Evolutionary conservation across 1,140 invertebrate genomes (phyloP), one percentile per base, ranked within the genome.

Genomic region (Panagrolaimus sp.): DNA sequence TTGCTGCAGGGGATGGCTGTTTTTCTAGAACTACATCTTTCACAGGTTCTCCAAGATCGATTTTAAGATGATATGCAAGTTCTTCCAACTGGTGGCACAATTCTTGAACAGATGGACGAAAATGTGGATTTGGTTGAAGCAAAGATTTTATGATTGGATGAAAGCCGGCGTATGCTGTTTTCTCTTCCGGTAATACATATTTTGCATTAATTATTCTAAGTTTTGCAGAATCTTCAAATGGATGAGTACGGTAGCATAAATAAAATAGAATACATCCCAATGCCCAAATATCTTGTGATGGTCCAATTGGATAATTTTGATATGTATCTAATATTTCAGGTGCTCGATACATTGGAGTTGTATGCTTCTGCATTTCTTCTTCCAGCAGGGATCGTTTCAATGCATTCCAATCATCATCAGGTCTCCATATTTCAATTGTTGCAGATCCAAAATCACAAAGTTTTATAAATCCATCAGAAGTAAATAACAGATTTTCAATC

Each of bases 401-500:
- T 62, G 91, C 91, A 78, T 89, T 90, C 96, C 96, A 98, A 45
- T 89, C 89, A 25, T 89, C 86, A 82, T 95, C 91, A 25, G 93
- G 92, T 63, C 88, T 80, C 83, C 90, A 91, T 43, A 90, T 86
- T 80, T 92, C 89, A 20, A 88, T 90, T 31, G 92, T 96, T 1
- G 93, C 90, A 78, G 93, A 97, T 1, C 96, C 96, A 88, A 99
- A 98, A 86, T 99, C 96, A 86, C 96, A 98, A 61, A 99, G 84
- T 85, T 98, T 98, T 45, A 98, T 89, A 73, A 88, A 87, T 71
- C 92, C 92, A 79, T 91, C 88, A 69, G 84, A 83, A 72, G 89
- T 89, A 38, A 96, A 87, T 9, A 94, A 84, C 51, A 90, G 82
- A 82, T 91, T 92, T 83, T 89, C 88, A 66, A 89, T 85, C 86